Percentiles rank a stretch among this genome's conserved stretches.
Evolutionary conservation across 2,113 vertebrate genomes (phyloP).

Genomic region (Psammodynastes pulverulentus): DNA sequence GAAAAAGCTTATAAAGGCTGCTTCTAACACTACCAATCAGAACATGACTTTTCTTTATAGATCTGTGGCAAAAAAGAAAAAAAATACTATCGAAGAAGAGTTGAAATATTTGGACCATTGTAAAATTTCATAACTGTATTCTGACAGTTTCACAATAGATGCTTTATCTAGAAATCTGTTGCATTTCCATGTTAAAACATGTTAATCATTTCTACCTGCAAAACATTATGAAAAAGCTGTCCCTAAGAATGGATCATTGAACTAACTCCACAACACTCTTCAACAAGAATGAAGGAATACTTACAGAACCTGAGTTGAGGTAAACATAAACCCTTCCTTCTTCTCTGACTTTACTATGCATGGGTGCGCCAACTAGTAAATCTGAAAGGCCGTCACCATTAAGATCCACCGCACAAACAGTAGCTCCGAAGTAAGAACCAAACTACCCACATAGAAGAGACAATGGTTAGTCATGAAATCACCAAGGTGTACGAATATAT

Average conservation of each 20-base stretch:
- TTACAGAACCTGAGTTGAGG: slow-evolving; percentile 87
- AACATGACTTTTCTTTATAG: background rate
- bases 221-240: background rate
- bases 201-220: background rate
- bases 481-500: background rate
- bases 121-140: background rate
- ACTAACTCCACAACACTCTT: background rate
- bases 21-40: background rate
- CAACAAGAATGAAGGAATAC: slow-evolving; percentile 47
- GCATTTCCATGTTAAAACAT: background rate
- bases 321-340: slow-evolving; percentile 93
- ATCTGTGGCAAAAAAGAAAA: background rate
- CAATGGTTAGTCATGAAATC: background rate
- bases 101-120: background rate
- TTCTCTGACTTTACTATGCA: slow-evolving; percentile 83
- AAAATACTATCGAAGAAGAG: background rate
- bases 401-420: slow-evolving; percentile 87
- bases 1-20: background rate
- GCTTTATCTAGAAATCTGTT: background rate
- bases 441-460: slow-evolving; percentile 71
- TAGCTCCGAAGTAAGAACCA: slow-evolving; percentile 92
- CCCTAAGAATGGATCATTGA: background rate
- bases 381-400: slow-evolving; percentile 92
- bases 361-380: slow-evolving; percentile 90
- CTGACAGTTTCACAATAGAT: background rate